A percentile compares a stretch with the other conserved stretches of the same genome.
phyloP scores from a whole-genome alignment of 2,113 vertebrate genomes.

The Crotalus tigris region DNA sequence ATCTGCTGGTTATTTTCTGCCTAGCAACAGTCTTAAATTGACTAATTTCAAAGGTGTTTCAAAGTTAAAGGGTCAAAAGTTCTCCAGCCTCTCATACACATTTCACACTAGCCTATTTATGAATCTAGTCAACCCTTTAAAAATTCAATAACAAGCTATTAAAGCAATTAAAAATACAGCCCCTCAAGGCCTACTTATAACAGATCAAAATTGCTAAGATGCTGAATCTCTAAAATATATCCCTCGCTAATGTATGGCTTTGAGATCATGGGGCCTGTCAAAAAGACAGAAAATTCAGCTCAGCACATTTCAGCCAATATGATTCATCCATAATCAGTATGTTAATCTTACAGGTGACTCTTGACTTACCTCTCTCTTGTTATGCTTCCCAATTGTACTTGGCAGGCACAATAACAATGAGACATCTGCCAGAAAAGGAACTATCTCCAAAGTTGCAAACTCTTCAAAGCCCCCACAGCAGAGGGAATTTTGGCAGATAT shows the following conservation, averaged over 20 bases:
- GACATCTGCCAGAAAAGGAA: background rate
- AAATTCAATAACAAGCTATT: slow-evolving; percentile 8
- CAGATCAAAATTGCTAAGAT: background rate
- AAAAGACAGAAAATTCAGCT: background rate
- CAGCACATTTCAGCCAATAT: background rate
- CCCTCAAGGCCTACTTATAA: slow-evolving; percentile 7
- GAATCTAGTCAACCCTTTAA: background rate
- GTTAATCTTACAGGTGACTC: background rate
- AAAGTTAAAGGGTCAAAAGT: background rate
- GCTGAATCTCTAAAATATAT: background rate
- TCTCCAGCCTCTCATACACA: background rate
- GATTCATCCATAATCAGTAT: background rate
- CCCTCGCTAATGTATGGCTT: background rate
- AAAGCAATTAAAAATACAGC: slow-evolving; percentile 5
- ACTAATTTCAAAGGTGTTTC: background rate
- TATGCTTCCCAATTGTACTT: background rate
- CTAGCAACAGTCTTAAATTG: background rate
- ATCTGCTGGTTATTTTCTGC: slow-evolving; percentile 46
- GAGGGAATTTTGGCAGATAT: background rate
- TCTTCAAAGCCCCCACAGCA: background rate
- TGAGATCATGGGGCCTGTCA: background rate
- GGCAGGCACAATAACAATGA: background rate
- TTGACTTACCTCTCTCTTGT: background rate
- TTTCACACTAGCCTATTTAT: background rate
- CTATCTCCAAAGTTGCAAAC: background rate